Base-by-base conservation (phyloP, 2,888 invertebrate genomes). In the Zhengitettix transpicula region DNA sequence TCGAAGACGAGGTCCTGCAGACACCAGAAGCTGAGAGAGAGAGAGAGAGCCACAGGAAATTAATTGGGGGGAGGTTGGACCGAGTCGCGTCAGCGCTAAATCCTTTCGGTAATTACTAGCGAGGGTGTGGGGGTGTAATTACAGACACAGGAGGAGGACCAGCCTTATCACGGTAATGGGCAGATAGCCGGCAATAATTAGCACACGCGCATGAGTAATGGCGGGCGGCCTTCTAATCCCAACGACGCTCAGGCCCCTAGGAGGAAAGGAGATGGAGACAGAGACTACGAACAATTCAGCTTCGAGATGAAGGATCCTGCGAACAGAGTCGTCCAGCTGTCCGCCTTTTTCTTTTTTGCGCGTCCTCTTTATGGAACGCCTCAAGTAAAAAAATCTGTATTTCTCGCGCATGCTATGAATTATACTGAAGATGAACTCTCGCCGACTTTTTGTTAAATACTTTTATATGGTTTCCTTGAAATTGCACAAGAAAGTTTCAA, bases 71-170 rank as follows among this genome's bases (percentile, higher is more conserved):
- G 12, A 47, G 47, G 47, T n/a, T 47, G 47, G 47, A 12, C 47
- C 12, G 47, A n/a, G 47, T 47, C 47, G 58, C 57, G 60, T 61
- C 55, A 58, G 54, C 60, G 54, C 57, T 61, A 61, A 61, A 61
- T 58, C 60, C 58, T 58, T 61, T 61, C 54, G 55, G 60, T 61
- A 61, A 61, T 61, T 61, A 61, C 60, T 52, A 52, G 47, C 47
- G 47, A 47, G 47, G 47, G n/a, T 12, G 12, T 12, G 47, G 47
- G 47, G 47, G n/a, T 12, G 47, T 12, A 47, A 47, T 14, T n/a
- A 47, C n/a, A n/a, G 47, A 12, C 14, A 47, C 14, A n/a, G n/a
- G 47, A 47, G 47, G 47, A 12, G 47, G n/a, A n/a, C 47, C 47
- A 47, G 47, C 55, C 55, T 55, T 55, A 55, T 55, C 55, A 55